Evolutionary conservation across 1,140 invertebrate species (phyloP), one percentile per base, ranked within the genome.

Genomic region (Zaprionus capensis): DNA sequence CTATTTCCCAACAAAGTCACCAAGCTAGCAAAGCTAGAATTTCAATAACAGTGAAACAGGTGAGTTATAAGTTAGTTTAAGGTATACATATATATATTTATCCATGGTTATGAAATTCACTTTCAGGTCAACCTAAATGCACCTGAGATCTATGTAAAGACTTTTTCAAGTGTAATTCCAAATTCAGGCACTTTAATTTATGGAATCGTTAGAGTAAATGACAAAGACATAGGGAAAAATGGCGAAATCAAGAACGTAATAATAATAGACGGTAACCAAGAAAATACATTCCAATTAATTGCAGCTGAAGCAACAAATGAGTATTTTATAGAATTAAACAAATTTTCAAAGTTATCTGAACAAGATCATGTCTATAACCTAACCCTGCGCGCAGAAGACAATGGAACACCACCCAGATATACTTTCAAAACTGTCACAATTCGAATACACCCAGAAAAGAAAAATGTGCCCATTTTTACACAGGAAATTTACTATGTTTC

Each of bases 401-500:
- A 94, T 1, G 98, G 98, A 12, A 95, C 94, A 55, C 98, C 98
- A 0, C 95, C 96, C 4, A 93, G 94, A 63, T 94, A 95, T 81
- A 96, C 95, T 44, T 97, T 96, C 91, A 95, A 96, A 91, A 95
- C 94, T 12, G 94, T 97, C 14, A 95, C 96, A 0, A 96, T 97
- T 15, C 94, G 95, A 78, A 93, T 98, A n/a, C 94, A 95, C 4
- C 97, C 98, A 87, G 92, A 96, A 15, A 97, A 97, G 85, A 97
- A 98, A 91, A 97, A 97, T 87, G 95, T 96, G 1, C 97, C 98
- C 2, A 95, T 98, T 31, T 99, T 99, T 93, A 96, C 96, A 76
- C 95, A 96, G 71, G 96, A 98, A 92, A 94, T 97, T 51, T 99
- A 99, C 91, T 96, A 98, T 90, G 96, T 97, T 15, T 96, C 96